A percentile compares a stretch with the other conserved stretches of the same genome.
These are phyloP conservation scores for Rhogogaster chlorosoma DNA, from an alignment of 2,888 invertebrate genomes.

Conservation along the genomic window DNA sequence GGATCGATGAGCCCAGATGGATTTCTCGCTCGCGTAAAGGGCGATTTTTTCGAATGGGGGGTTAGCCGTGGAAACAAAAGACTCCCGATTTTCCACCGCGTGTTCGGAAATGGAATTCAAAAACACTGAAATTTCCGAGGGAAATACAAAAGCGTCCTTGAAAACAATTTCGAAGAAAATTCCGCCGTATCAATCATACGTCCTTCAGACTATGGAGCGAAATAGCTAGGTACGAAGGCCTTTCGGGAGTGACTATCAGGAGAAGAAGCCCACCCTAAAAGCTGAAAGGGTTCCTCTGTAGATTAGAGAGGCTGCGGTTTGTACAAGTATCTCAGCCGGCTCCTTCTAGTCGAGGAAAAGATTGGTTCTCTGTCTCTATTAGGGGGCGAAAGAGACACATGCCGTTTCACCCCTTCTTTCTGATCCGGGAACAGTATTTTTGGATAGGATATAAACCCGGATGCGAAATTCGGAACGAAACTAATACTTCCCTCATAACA, in stretches of 20 bases:
- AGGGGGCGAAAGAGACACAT: constrained; percentile 53
- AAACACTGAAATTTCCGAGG: not conserved
- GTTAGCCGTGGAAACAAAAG: not conserved
- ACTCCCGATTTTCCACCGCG: not conserved
- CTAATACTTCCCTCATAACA: not conserved
- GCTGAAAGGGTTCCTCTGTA: constrained; percentile 72
- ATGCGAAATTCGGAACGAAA: not conserved
- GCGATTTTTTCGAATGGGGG: not conserved
- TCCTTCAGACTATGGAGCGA: not conserved
- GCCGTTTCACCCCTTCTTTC: constrained; percentile 51
- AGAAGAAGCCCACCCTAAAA: constrained; percentile 62
- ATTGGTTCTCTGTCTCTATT: constrained; percentile 67
- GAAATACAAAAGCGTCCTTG: not conserved
- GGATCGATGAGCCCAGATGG: constrained; percentile 10
- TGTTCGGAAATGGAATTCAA: not conserved
- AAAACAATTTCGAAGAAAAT: not conserved
- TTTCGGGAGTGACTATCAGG: not conserved
- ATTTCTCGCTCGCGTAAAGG: constrained; percentile 6
- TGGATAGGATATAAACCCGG: not conserved
- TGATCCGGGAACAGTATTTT: not conserved
- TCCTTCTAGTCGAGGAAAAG: constrained; percentile 58
- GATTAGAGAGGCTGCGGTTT: constrained; percentile 67
- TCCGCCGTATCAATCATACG: not conserved
- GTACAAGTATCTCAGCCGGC: constrained; percentile 60
- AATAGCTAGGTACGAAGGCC: not conserved